Evolutionary conservation across 2,113 vertebrate genomes (phyloP).

Genomic region (Semnornis frantzii): DNA sequence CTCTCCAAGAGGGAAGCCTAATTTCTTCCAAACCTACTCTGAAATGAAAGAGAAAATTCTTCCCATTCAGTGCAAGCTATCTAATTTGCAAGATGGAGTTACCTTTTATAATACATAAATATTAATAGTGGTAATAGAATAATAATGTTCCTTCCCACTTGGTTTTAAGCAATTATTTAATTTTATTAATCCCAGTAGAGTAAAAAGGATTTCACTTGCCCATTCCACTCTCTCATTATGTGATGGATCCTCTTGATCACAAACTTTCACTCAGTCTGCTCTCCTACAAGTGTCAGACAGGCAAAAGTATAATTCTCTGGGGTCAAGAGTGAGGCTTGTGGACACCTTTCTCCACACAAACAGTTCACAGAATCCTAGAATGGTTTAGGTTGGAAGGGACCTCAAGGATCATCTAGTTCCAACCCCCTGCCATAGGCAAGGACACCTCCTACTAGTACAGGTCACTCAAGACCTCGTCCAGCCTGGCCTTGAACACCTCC

Average conservation of each 20-base stretch:
- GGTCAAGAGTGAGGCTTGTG: not conserved
- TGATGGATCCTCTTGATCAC: not conserved
- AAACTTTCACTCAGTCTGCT: not conserved
- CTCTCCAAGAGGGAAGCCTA: not conserved
- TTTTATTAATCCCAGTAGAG: not conserved
- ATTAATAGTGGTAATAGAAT: not conserved
- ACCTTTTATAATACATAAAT: not conserved
- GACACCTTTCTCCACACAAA: not conserved
- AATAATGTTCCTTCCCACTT: not conserved
- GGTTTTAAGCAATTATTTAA: constrained; percentile 8
- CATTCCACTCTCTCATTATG: not conserved
- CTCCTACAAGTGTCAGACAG: not conserved
- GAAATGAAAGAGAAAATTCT: not conserved
- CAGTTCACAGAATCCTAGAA: not conserved
- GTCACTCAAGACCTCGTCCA: too few species aligned
- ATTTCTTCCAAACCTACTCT: not conserved
- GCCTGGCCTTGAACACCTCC: too few species aligned
- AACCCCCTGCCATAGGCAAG: too few species aligned
- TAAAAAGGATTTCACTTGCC: not conserved
- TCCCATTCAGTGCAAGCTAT: not conserved
- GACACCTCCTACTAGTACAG: too few species aligned
- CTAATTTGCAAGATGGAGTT: not conserved
- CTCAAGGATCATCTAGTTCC: too few species aligned
- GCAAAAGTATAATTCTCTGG: not conserved
- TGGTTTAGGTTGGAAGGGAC: too few species aligned